Evolutionary conservation across 37 sponge, comb jelly and placozoan species (phyloP), one percentile per base, ranked within the genome.

Genomic region (Haliclona indistincta): DNA sequence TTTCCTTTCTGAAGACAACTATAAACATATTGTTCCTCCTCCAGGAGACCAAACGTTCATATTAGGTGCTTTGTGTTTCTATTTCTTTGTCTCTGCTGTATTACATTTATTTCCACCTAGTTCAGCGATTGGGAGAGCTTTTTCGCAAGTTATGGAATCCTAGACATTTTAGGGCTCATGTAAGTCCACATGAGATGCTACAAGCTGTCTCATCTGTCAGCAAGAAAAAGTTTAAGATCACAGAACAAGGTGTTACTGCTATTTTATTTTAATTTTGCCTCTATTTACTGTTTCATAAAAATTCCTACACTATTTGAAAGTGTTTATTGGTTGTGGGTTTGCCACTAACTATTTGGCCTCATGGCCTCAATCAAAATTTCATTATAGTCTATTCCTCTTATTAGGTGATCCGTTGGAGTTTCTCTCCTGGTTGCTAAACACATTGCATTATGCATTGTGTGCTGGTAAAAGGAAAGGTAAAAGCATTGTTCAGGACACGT

Each of bases 141-240:
- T 73, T 95, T n/a, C 77, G 99, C 1, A 98, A 98, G 77, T 78
- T 98, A 54, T 98, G 99, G 99, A 98, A 98, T 60, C 93, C 90
- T 49, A 75, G 86, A 26, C 89, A 90, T 68, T 98, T 98, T 78
- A 92, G 93, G 56, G 81, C 93, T 33, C 99, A 98, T 40, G 95
- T 98, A 29, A 89, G 91, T 74, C 99, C 99, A 49, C 99, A 98
- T 73, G 99, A 98, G 73, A 98, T 98, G 99, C 75, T 95, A 0
- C 95, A 94, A 60, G 99, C 96, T 19, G 99, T 98, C 23, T 86
- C 98, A 17, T 70, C 77, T 35, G 78, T 82, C 26, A 90, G 91
- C 63, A 86, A 90, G 73, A 98, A 98, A 84, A 84, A 80, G 37
- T 98, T 98, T 74, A 96, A 95, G 69, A 91, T 98, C 63, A 95